phyloP scores from a whole-genome alignment of 2,113 vertebrate species.

The Hemibagrus wyckioides region DNA sequence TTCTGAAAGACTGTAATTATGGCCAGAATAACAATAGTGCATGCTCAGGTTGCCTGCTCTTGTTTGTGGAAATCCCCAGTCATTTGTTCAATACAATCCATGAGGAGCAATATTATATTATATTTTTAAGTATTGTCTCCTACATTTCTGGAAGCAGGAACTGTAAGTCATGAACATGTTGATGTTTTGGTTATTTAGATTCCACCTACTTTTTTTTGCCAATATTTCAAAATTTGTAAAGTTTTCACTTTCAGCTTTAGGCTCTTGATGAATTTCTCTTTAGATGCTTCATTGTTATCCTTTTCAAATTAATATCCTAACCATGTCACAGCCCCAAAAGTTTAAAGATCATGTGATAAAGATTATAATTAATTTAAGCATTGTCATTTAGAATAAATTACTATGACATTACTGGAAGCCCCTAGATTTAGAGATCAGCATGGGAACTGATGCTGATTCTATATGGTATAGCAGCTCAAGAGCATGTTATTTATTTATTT shows the following conservation, averaged over 20 bases:
- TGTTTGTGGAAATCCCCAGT: conserved; percentile 71
- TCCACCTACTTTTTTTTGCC: not conserved
- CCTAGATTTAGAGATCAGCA: not conserved
- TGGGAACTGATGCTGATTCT: not conserved
- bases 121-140: not conserved
- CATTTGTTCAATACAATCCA: conserved; percentile 56
- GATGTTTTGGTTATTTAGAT: not conserved
- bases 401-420: not conserved
- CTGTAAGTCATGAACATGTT: not conserved
- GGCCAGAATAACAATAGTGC: conserved; percentile 59
- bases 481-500: too few relatives aligned
- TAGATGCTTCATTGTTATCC: not conserved
- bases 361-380: not conserved
- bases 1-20: conserved; percentile 69
- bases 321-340: not conserved
- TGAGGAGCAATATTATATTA: not conserved
- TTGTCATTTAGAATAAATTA: not conserved
- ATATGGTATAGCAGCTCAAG: too few relatives aligned
- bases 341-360: not conserved
- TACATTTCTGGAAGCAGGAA: not conserved
- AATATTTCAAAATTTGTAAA: not conserved
- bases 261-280: not conserved
- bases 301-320: not conserved
- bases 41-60: conserved; percentile 64
- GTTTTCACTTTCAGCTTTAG: not conserved